Evolutionary conservation across 2,888 invertebrate species (phyloP), one percentile per base, ranked within the genome.

Genomic region (Scaeva pyrastri): DNA sequence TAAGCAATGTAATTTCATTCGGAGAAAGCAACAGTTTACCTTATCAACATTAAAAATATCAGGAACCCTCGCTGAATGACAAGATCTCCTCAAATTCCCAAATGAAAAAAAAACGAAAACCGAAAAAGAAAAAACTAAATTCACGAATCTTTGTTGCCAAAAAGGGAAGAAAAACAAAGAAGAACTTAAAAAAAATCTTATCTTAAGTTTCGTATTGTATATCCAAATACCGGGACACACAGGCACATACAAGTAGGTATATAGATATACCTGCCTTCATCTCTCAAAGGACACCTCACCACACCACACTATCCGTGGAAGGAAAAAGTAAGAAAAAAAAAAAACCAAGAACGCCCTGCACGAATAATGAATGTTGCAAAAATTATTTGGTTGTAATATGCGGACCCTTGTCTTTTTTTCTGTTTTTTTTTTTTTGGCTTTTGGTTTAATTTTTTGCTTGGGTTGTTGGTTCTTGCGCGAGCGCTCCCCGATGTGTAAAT

Each of bases 331-430:
- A 60, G 23, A 68, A 45, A 71, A 48, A 62, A 66, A 78, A 36
- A 64, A 50, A 55, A 52, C 48, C 43, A 71, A 52, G 45, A 79
- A 81, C 76, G 81, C 78, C 74, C 77, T 78, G 85, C 86, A 86
- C 86, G 86, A 82, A 86, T 86, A 86, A 86, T 82, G 86, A 86
- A 82, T 86, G 86, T 86, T 50, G 74, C 74, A 74, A 77, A 73
- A 86, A 86, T 86, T 82, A 86, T 86, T 86, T 81, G 74, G 86
- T 86, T 86, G 86, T 86, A 86, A 82, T 86, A 86, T 86, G 86
- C 82, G 74, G 74, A 86, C 66, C 80, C 84, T 84, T 84, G 80
- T 80, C 19, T 39, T 39, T 66, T 14, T 71, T 70, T 68, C 73
- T 62, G 68, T 7, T 31, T 36, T 21, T 8, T 21, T 48, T 50